These are phyloP conservation scores for Prunella fulvescens DNA, from an alignment of 2,113 vertebrate species.

Conservation along the genomic window DNA sequence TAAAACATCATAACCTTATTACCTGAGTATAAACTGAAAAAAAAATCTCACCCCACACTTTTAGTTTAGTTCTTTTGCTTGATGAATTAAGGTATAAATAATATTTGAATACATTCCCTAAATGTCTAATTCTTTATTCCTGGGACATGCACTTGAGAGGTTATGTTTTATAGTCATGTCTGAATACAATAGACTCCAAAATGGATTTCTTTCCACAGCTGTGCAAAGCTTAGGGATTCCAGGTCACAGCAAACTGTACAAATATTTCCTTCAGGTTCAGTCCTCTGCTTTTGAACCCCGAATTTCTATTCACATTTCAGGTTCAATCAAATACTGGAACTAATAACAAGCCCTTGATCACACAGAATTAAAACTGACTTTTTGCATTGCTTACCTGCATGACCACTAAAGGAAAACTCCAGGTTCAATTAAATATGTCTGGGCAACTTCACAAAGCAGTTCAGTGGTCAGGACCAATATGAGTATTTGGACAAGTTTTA, in stretches of 20 bases:
- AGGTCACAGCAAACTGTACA: neutral
- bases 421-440: neutral
- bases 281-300: neutral
- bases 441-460: neutral
- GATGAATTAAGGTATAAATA: neutral
- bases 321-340: neutral
- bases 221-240: conserved; percentile 14
- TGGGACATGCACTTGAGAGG: neutral
- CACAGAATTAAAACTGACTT: neutral
- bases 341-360: neutral
- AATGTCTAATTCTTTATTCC: neutral
- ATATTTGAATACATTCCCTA: neutral
- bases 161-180: neutral
- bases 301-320: neutral
- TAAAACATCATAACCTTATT: neutral
- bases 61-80: neutral
- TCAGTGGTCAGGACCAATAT: neutral
- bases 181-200: neutral
- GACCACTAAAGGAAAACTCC: neutral
- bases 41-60: neutral
- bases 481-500: neutral
- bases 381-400: neutral
- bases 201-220: neutral
- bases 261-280: neutral
- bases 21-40: neutral